Evolutionary conservation across 2,797 vertebrate species (phyloP).

Genomic region (Nyctibius grandis): DNA sequence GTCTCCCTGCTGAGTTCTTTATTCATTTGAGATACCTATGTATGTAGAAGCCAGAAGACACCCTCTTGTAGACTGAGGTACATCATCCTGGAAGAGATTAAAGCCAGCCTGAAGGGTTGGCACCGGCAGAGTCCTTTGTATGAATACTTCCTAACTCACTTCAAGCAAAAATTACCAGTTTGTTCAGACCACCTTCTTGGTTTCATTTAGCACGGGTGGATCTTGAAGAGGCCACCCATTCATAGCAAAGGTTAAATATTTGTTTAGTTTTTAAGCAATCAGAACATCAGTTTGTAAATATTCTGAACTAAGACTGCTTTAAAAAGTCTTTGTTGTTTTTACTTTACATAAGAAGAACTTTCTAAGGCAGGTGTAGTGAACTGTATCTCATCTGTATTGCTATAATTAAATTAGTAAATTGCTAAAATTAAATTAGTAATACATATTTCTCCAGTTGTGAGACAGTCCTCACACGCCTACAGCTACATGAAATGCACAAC

Average conservation of each 20-base stretch:
- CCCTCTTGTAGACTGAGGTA: background rate
- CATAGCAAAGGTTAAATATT: background rate
- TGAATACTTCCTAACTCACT: background rate
- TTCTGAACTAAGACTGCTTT: background rate
- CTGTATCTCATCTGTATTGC: background rate
- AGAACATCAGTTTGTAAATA: background rate
- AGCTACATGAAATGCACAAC: background rate
- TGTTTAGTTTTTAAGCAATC: background rate
- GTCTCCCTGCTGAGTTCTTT: background rate
- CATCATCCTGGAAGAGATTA: background rate
- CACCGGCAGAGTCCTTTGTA: background rate
- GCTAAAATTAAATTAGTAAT: background rate
- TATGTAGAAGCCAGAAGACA: background rate
- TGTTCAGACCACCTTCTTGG: background rate
- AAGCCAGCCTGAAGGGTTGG: background rate
- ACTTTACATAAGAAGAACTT: background rate
- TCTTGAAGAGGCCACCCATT: background rate
- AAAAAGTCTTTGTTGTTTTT: background rate
- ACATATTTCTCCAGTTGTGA: background rate
- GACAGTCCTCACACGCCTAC: background rate
- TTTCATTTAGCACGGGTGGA: background rate
- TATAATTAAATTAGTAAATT: too few species aligned
- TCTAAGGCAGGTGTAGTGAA: background rate
- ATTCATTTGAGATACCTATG: background rate
- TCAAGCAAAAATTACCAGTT: background rate